Conservation (phyloP, 1,140 invertebrate genomes). For the Euglossa dilemma region DNA sequence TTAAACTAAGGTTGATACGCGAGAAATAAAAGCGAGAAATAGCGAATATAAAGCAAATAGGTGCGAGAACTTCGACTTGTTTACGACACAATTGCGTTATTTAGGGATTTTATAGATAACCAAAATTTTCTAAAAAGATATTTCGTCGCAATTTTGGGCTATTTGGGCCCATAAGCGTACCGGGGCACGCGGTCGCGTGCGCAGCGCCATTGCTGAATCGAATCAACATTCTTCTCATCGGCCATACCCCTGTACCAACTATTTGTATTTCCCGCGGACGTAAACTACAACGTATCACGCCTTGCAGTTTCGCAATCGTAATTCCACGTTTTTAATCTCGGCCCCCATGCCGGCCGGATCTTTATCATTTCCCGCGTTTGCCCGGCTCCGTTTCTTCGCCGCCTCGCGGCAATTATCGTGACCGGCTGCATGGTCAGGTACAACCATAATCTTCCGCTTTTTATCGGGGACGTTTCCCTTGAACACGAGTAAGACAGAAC, state of each 20-base stretch:
- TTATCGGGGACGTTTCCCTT: conserved; percentile 33
- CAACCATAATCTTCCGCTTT: conserved; percentile 27
- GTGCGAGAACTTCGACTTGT: too few relatives aligned
- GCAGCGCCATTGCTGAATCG: neutral
- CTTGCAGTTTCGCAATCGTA: neutral
- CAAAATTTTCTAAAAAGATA: too few relatives aligned
- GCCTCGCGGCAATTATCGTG: conserved; percentile 3
- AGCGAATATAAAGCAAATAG: too few relatives aligned
- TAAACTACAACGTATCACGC: neutral
- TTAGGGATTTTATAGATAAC: too few relatives aligned
- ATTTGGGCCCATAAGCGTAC: too few relatives aligned
- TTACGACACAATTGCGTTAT: too few relatives aligned
- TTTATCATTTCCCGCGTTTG: conserved; percentile 19
- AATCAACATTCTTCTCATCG: neutral
- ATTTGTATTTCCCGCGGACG: neutral
- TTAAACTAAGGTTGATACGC: too few relatives aligned
- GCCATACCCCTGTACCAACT: neutral
- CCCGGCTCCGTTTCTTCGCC: neutral
- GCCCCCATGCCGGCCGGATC: neutral
- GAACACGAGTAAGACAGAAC: neutral
- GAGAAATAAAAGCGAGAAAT: too few relatives aligned
- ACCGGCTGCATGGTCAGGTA: conserved; percentile 19
- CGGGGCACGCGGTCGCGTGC: neutral
- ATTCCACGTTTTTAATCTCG: conserved; percentile 11
- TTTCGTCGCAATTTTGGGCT: too few relatives aligned